These are phyloP conservation scores for Heliconius eleuchia DNA, from an alignment of 1,140 invertebrate species.

Conservation along the genomic window DNA sequence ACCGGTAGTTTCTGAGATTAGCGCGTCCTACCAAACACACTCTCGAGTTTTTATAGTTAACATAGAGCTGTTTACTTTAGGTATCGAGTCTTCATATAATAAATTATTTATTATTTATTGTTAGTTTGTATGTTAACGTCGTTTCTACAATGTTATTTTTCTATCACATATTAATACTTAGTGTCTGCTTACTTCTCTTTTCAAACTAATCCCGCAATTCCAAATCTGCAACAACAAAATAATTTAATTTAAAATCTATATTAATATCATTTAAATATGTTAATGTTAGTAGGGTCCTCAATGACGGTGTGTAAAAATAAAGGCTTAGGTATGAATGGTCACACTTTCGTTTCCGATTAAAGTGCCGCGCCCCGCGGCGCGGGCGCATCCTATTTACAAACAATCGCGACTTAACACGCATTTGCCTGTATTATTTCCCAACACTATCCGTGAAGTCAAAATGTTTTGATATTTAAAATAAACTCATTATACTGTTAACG, in stretches of 20 bases:
- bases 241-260: slow-evolving; percentile 17
- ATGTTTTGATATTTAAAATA: background rate
- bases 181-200: slow-evolving; percentile 28
- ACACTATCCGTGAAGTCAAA: slow-evolving; percentile 33
- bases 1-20: too few species aligned
- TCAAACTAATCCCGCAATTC: slow-evolving; percentile 30
- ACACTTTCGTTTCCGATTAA: slow-evolving; percentile 48
- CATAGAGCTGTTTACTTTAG: too few species aligned
- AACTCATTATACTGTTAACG: background rate
- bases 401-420: slow-evolving; percentile 61
- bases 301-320: slow-evolving; percentile 29
- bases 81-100: too few species aligned
- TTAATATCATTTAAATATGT: background rate
- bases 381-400: slow-evolving; percentile 71
- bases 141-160: background rate
- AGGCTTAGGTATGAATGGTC: slow-evolving; percentile 32
- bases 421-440: slow-evolving; percentile 49
- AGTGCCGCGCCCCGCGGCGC: slow-evolving; percentile 57
- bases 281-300: background rate
- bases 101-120: background rate
- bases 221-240: slow-evolving; percentile 32
- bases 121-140: background rate
- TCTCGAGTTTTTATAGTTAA: too few species aligned
- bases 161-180: slow-evolving; percentile 8
- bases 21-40: too few species aligned